These are phyloP conservation scores for Chaetodon trifascialis DNA, from an alignment of 2,113 vertebrate species.

Conservation along the genomic window DNA sequence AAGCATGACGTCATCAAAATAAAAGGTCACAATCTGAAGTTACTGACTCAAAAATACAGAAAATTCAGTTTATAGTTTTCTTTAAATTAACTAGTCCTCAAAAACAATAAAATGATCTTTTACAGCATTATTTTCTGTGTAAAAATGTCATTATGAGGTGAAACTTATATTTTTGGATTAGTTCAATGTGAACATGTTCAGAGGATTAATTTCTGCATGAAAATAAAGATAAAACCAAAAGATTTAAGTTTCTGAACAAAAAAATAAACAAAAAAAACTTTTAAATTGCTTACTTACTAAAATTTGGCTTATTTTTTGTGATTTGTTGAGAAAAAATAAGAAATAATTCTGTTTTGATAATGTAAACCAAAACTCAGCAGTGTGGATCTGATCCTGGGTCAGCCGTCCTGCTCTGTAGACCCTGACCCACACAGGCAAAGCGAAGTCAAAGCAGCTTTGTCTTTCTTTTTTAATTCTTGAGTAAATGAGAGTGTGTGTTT, in stretches of 20 bases:
- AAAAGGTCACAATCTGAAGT: no score
- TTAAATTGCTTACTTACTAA: neutral
- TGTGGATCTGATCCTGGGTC: neutral
- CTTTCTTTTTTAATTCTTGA: accelerated
- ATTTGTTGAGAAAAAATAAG: neutral
- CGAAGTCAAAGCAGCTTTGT: neutral
- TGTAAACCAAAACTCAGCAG: neutral
- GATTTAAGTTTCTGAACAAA: no score
- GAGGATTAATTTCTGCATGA: no score
- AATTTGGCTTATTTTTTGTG: neutral
- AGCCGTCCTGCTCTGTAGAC: no score
- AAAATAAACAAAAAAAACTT: no score
- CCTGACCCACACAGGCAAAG: neutral
- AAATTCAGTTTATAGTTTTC: neutral
- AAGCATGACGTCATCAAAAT: neutral
- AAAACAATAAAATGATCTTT: no score
- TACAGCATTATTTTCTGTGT: neutral
- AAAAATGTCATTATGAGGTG: neutral
- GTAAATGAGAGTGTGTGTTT: neutral
- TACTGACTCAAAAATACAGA: neutral
- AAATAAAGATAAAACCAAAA: no score
- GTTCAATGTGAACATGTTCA: no score
- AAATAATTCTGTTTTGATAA: neutral
- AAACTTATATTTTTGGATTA: neutral
- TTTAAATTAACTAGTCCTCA: no score